Evolutionary conservation across 1,140 invertebrate genomes (phyloP).

Genomic region (Calliphora vicina): DNA sequence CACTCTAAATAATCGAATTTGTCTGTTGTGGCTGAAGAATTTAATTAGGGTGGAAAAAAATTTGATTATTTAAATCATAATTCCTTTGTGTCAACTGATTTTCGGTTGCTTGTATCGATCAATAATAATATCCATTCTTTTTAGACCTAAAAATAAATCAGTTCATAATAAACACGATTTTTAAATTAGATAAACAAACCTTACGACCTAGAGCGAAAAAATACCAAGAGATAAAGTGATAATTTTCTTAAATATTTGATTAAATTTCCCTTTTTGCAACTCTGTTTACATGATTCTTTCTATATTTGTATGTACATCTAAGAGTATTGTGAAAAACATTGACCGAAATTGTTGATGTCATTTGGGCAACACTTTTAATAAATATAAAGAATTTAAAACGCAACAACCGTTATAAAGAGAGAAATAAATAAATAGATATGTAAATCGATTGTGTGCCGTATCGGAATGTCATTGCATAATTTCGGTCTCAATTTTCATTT

Average conservation of each 20-base stretch:
- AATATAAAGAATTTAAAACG: not conserved
- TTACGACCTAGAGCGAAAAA: too few relatives aligned
- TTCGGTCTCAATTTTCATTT: slow-evolving; percentile 24
- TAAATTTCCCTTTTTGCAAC: slow-evolving; percentile 37
- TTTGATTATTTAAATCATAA: too few relatives aligned
- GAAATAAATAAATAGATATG: not conserved
- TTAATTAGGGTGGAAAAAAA: too few relatives aligned
- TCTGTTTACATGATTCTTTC: slow-evolving; percentile 37
- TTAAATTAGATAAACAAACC: too few relatives aligned
- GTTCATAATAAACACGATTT: too few relatives aligned
- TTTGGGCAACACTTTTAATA: not conserved
- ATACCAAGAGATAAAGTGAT: not conserved
- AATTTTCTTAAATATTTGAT: not conserved
- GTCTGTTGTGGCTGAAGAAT: too few relatives aligned
- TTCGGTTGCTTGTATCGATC: too few relatives aligned
- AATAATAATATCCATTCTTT: too few relatives aligned
- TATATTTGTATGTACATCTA: slow-evolving; percentile 17
- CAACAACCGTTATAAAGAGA: not conserved
- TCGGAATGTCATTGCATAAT: not conserved
- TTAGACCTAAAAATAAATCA: too few relatives aligned
- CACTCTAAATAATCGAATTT: too few relatives aligned
- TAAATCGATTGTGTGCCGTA: not conserved
- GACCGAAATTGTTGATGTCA: slow-evolving; percentile 38
- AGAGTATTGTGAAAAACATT: slow-evolving; percentile 37
- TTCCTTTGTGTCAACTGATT: too few relatives aligned